phyloP scores from a whole-genome alignment of 2,113 vertebrate species.

The Anoura caudifer region DNA sequence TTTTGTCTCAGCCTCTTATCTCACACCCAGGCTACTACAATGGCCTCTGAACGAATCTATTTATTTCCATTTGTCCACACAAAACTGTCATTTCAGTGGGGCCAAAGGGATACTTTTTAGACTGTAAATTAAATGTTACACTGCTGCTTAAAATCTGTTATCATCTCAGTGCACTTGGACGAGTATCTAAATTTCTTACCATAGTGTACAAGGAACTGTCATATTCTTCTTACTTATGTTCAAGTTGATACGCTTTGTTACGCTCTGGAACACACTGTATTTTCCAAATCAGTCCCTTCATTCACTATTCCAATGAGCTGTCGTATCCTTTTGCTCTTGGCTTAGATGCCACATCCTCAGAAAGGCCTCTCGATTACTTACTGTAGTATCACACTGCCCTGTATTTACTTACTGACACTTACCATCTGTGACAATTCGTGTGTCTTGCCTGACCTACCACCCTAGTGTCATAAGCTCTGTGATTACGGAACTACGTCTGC shows the following conservation, averaged over 20 bases:
- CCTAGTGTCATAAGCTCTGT: background rate
- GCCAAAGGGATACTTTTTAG: background rate
- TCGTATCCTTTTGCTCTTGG: background rate
- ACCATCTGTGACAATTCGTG: background rate
- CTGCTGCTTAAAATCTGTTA: conserved; percentile 3
- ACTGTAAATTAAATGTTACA: background rate
- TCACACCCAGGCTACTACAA: background rate
- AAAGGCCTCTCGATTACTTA: background rate
- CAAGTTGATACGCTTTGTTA: background rate
- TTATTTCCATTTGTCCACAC: background rate
- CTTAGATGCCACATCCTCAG: background rate
- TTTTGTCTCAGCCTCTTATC: background rate
- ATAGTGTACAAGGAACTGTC: background rate
- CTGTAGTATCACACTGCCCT: background rate
- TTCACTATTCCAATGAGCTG: background rate
- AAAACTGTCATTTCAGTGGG: background rate
- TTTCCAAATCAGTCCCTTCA: background rate
- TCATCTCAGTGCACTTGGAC: background rate
- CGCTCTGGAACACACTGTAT: background rate
- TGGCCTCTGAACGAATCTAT: background rate
- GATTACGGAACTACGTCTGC: background rate
- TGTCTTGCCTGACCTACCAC: background rate
- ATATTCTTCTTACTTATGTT: background rate
- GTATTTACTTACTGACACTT: background rate
- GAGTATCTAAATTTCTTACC: background rate